Evolutionary conservation across 1,140 invertebrate species (phyloP), one percentile per base, ranked within the genome.

Genomic region (Brachystomella parvula): DNA sequence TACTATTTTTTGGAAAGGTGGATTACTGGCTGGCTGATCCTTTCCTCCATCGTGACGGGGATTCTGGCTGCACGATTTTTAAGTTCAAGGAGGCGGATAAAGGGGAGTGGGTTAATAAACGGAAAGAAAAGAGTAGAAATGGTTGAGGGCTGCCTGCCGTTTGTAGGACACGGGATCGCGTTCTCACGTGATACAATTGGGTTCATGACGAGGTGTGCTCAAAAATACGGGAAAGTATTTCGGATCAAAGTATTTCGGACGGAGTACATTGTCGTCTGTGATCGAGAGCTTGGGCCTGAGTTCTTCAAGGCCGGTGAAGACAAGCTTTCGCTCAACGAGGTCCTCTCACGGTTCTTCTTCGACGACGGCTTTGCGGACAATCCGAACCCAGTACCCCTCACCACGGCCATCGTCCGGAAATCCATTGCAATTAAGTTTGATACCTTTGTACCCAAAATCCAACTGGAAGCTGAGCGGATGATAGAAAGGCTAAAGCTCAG

Each of bases 341-440:
- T 63, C 12, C 44, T 63, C 19, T 26, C 32, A 17, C 61, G 61
- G 3, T 32, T 63, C 44, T 63, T 30, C 35, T 63, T 63, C 26
- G 61, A 28, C 28, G 33, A 63, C 61, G 61, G 33, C 12, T 63
- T 63, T 32, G 24, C 61, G 3, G 33, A 63, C 19, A 28, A 56
- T 19, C 33, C 33, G 26, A 39, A 28, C n/a, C 26, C 33, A 6
- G 33, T 63, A 3, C 9, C 44, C 3, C 24, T 39, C n/a, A 39
- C 39, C 21, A 47, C 31, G 15, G 28, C 32, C 33, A 6, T 63
- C 12, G 61, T 63, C 3, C 12, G 35, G 26, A 64, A 64, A 32
- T 64, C 62, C 24, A 64, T 64, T 30, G 62, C 62, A 9, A 29
- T 64, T 47, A 29, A 35, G n/a, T 64, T 12, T 28, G 62, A 64